phyloP scores from a whole-genome alignment of 2,888 invertebrate species.

The Octodonta nipae region DNA sequence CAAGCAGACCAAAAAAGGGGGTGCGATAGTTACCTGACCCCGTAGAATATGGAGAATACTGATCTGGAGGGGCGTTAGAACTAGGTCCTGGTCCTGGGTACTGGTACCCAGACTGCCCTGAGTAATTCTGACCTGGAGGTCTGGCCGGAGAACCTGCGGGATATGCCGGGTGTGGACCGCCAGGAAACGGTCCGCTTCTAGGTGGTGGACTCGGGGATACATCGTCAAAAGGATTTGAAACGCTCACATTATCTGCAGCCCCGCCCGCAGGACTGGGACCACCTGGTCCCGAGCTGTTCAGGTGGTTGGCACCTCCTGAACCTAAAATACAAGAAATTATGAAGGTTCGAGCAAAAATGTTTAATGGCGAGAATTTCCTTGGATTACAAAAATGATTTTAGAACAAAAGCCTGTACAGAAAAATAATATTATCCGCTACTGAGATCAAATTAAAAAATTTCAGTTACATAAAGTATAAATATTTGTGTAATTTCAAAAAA shows the following conservation, averaged over 20 bases:
- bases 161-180: slow-evolving; percentile 35
- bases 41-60: slow-evolving; percentile 44
- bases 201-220: slow-evolving; percentile 42
- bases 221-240: slow-evolving; percentile 79
- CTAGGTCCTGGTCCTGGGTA: slow-evolving; percentile 36
- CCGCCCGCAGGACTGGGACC: slow-evolving; percentile 36
- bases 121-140: slow-evolving; percentile 36
- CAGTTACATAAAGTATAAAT: too few species aligned
- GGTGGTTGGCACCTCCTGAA: slow-evolving; percentile 34
- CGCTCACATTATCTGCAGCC: slow-evolving; percentile 63
- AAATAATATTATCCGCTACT: too few species aligned
- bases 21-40: slow-evolving; percentile 24
- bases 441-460: too few species aligned
- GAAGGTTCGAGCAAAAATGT: too few species aligned
- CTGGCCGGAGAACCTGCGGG: slow-evolving; percentile 34
- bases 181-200: slow-evolving; percentile 32
- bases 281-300: slow-evolving; percentile 32
- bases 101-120: slow-evolving; percentile 47
- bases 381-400: too few species aligned
- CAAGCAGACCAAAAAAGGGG: neutral
- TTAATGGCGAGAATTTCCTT: too few species aligned
- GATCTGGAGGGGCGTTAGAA: slow-evolving; percentile 34
- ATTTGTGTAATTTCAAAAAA: too few species aligned
- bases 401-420: too few species aligned
- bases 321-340: slow-evolving; percentile 18